Percentiles rank a stretch among this genome's conserved stretches.
Evolutionary conservation across 2,113 vertebrate species (phyloP).

Genomic region (Tyto alba): DNA sequence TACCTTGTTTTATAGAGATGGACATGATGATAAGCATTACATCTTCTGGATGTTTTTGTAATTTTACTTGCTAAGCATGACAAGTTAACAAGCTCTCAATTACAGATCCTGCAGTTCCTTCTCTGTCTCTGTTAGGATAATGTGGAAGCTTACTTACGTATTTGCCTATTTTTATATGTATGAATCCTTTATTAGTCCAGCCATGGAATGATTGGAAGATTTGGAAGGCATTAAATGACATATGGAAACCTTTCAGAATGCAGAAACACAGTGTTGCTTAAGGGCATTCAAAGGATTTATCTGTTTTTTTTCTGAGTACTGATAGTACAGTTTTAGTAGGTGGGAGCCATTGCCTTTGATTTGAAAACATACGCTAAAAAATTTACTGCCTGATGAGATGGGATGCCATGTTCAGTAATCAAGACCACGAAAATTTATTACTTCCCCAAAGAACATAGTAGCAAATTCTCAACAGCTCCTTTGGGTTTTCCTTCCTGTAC

Average conservation of each 20-base stretch:
- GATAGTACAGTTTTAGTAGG: neutral
- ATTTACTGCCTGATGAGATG: neutral
- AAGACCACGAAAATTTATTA: neutral
- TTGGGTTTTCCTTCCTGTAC: neutral
- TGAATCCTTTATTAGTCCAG: neutral
- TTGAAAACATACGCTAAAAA: neutral
- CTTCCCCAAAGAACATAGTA: neutral
- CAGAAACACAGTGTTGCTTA: neutral
- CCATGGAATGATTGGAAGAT: neutral
- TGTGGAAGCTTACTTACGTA: neutral
- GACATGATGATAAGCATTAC: neutral
- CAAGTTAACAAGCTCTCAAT: neutral
- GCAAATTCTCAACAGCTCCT: neutral
- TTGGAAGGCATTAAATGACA: neutral
- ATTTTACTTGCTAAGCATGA: neutral
- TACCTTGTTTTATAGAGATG: neutral
- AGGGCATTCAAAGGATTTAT: neutral
- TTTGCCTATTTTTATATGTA: neutral
- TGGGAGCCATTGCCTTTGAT: neutral
- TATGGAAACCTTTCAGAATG: neutral
- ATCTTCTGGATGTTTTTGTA: neutral
- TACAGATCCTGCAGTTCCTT: neutral
- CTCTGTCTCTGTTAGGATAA: neutral
- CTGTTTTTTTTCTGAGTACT: neutral
- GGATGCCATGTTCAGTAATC: neutral